Base-by-base conservation (phyloP, 2,888 invertebrate species). In the Latrodectus hesperus region DNA sequence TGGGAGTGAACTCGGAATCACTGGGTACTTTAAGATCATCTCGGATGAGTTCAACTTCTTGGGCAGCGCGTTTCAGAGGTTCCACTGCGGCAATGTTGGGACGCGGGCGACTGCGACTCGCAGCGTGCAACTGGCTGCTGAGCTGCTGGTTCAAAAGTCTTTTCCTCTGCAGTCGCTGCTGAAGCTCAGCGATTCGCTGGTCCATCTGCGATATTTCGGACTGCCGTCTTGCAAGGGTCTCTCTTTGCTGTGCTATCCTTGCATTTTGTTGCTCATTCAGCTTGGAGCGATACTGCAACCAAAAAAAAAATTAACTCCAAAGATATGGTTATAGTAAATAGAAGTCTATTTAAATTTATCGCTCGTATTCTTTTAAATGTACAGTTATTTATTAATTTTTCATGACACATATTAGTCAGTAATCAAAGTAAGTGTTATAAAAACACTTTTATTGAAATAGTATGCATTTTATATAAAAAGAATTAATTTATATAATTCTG, bases 251-350 rank as follows among this genome's bases (percentile, higher is more conserved):
- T 90, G 96, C 96, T 91, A 99, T 94, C 91, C 97, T 95, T 90
- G 95, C 96, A 93, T 96, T 98, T 93, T 97, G 98, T 92, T 98
- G 97, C 93, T 98, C 96, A 93, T 98, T 97, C 93, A 98, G 93
- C 93, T 98, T 98, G 94, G 98, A 98, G 89, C 98, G 97, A 92
- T 98, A 97, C 98, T 98, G 94, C 14, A 85, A 85, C 16, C 8
- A 70, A 4, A 81, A 76, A 38, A 6, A 38, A 38, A 38, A 6
- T 38, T 38, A 38, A 38, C 38, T 38, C 38, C 4, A 38, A 38
- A 38, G 0, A 38, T 38, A 38, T 38, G 2, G 38, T 0, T 38
- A 38, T 38, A 38, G 38, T 3, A 38, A 38, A 38, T 6, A 38
- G 38, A 3, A 38, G 0, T 6, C 1, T 38, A 38, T 38, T 38